Percentiles rank a stretch among this genome's conserved stretches.
Evolutionary conservation across 2,113 vertebrate species (phyloP).

Genomic region (Orthonyx spaldingii): DNA sequence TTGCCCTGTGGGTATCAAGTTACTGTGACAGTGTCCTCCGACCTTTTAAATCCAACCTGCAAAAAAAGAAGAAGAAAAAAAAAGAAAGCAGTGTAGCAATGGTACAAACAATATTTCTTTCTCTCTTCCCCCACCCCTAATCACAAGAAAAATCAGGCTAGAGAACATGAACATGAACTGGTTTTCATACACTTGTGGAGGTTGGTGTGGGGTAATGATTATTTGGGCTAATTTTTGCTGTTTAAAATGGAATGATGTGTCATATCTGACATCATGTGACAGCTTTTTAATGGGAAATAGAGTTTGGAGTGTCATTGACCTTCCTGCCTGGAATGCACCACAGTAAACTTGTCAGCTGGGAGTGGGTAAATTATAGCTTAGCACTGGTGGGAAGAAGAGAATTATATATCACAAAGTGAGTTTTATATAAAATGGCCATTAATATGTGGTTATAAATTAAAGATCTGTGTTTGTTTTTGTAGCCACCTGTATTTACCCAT

Average conservation of each 20-base stretch:
- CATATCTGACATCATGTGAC: not conserved
- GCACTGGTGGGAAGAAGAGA: not conserved
- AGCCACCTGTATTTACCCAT: slow-evolving; percentile 87
- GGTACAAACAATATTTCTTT: slow-evolving; percentile 64
- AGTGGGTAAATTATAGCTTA: not conserved
- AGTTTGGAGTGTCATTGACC: not conserved
- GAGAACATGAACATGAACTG: not conserved
- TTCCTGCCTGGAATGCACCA: not conserved
- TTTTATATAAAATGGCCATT: not conserved
- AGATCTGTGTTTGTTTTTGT: not conserved
- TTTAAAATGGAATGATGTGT: not conserved
- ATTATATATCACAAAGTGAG: not conserved
- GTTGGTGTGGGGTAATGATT: not conserved
- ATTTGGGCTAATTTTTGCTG: not conserved
- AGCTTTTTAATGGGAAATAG: not conserved
- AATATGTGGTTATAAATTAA: not conserved
- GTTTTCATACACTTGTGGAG: not conserved
- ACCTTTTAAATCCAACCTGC: slow-evolving; percentile 91
- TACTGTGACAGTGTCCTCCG: slow-evolving; percentile 87
- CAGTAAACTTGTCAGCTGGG: not conserved
- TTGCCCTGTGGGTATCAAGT: slow-evolving; percentile 87
- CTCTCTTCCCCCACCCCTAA: not conserved
- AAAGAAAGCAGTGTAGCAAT: slow-evolving; percentile 83
- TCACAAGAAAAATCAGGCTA: not conserved
- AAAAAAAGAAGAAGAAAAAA: slow-evolving; percentile 99